Evolutionary conservation across 2,113 vertebrate species (phyloP), one percentile per base, ranked within the genome.

Genomic region (Solea senegalensis): DNA sequence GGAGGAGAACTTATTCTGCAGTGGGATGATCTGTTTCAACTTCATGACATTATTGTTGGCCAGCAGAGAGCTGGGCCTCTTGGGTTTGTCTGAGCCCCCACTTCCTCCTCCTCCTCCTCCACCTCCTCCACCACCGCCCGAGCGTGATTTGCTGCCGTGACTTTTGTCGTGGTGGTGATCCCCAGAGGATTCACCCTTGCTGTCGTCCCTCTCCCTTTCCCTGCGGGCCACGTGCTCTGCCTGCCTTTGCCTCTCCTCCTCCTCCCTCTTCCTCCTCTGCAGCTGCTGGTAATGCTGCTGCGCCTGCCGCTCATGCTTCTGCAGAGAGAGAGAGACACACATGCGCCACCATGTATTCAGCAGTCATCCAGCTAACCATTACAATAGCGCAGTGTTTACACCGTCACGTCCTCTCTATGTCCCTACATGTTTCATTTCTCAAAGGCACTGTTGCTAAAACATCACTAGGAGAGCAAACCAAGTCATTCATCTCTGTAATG

Each of bases 41-140:
- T 97, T 97, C 95, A 99, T 93, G 84, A 98, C 97, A 1, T 98
- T 98, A 83, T 98, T 98, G 89, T 96, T 96, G n/a, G 96, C 95
- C 88, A 98, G 75, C 56, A 99, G 94, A 4, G 96, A 97, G 76
- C 96, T 97, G 27, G 97, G 97, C 28, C 97, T 92, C 81, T 96
- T 96, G 90, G 97, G 96, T n/a, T 97, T 95, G 75, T 99, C 97
- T 0, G 91, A 82, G 1, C 92, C 69, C 0, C 93, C 81, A 9
- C 82, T 53, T 1, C 91, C 89, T 0, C 90, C 85, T 27, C 93
- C 80, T n/a, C 73, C 69, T 3, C 67, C 50, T 52, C 56, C 78
- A 21, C n/a, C n/a, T n/a, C n/a, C 53, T 28, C 53, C 54, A 8
- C 54, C 82, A 0, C 70, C 81, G 0, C 93, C 88, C 0, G 92